phyloP scores from a whole-genome alignment of 2,797 vertebrate species.

The Chelonia mydas region DNA sequence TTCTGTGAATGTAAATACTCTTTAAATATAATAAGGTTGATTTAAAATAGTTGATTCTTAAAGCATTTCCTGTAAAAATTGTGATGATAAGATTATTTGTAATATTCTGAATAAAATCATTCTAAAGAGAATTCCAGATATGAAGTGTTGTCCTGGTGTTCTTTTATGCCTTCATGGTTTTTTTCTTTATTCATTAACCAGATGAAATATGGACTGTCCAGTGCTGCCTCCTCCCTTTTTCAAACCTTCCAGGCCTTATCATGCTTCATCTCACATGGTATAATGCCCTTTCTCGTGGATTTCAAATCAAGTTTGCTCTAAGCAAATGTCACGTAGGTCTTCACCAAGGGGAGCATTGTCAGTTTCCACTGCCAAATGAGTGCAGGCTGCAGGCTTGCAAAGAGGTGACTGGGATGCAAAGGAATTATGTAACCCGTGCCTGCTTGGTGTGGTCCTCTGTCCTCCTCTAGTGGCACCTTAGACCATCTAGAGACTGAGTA shows the following conservation, averaged over 20 bases:
- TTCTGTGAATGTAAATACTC: slow-evolving; percentile 50
- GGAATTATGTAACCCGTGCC: background rate
- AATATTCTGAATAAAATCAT: slow-evolving; percentile 50
- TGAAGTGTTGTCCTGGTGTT: accelerated
- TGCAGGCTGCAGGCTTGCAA: background rate
- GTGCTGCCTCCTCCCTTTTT: background rate
- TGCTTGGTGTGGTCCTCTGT: too few species aligned
- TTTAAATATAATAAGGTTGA: background rate
- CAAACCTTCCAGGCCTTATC: background rate
- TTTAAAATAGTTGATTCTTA: background rate
- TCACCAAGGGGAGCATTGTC: background rate
- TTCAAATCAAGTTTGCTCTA: background rate
- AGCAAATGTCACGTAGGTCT: background rate
- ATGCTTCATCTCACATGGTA: background rate
- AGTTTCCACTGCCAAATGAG: background rate
- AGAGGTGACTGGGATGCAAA: background rate
- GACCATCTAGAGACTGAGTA: too few species aligned
- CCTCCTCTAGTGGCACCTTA: too few species aligned
- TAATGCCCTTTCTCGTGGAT: background rate
- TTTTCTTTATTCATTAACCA: background rate
- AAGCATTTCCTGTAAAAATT: background rate
- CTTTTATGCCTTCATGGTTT: background rate
- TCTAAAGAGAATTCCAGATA: background rate
- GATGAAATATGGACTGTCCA: background rate
- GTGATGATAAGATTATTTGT: slow-evolving; percentile 24